Evolutionary conservation across 2,113 vertebrate species (phyloP).

Genomic region (Pterocles burchelli): DNA sequence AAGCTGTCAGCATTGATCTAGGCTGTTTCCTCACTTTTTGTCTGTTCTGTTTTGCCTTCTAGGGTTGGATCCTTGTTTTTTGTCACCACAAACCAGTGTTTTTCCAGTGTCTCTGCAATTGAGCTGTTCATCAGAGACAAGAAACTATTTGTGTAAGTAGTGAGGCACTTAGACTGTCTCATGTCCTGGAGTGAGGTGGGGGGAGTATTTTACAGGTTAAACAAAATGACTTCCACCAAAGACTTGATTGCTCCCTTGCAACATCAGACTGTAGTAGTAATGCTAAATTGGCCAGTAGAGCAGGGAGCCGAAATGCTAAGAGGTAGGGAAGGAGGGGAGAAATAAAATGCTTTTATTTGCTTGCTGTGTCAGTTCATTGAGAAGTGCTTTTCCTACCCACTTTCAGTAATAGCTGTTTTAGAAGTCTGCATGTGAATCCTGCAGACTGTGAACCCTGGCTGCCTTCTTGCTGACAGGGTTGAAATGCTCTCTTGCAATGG

Average conservation of each 20-base stretch:
- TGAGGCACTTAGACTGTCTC: too few species aligned
- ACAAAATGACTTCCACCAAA: not conserved
- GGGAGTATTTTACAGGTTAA: not conserved
- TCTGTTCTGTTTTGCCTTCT: not conserved
- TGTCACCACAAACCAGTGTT: slow-evolving; percentile 72
- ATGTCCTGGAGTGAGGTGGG: too few species aligned
- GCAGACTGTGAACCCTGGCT: not conserved
- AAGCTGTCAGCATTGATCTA: not conserved
- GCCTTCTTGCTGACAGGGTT: not conserved
- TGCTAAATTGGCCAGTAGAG: not conserved
- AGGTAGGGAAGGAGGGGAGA: not conserved
- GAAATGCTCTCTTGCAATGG: not conserved
- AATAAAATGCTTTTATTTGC: not conserved
- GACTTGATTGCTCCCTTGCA: not conserved
- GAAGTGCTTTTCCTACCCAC: not conserved
- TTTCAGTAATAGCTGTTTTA: not conserved
- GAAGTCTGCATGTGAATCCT: not conserved
- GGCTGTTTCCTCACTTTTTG: not conserved
- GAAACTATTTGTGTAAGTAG: too few species aligned
- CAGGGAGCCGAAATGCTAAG: not conserved
- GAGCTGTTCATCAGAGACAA: slow-evolving; percentile 50
- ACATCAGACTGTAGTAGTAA: not conserved
- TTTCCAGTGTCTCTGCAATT: slow-evolving; percentile 69
- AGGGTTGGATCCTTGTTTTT: slow-evolving; percentile 75
- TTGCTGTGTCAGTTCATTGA: not conserved